Evolutionary conservation across 2,113 vertebrate species (phyloP).

Genomic region (Oryzias woworae): DNA sequence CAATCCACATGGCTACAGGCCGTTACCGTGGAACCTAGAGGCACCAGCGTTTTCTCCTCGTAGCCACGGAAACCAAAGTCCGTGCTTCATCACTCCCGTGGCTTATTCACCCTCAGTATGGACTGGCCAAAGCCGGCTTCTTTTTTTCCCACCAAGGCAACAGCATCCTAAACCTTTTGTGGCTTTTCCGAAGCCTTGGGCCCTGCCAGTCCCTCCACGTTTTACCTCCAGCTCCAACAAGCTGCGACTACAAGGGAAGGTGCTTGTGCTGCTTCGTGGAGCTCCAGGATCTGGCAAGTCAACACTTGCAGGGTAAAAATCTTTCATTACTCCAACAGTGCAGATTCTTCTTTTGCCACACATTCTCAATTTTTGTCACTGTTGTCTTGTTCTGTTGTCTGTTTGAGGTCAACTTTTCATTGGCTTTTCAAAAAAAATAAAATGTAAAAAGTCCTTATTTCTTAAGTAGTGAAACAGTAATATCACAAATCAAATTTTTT

Average conservation of each 20-base stretch:
- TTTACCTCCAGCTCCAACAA: constrained; percentile 69
- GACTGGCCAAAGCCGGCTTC: constrained; percentile 49
- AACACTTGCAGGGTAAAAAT: constrained; percentile 87
- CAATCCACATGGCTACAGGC: constrained; percentile 31
- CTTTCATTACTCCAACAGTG: neutral
- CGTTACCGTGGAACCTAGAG: constrained; percentile 80
- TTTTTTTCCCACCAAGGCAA: constrained; percentile 51
- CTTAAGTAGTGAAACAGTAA: too few relatives aligned
- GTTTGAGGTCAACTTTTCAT: neutral
- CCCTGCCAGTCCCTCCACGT: constrained; percentile 53
- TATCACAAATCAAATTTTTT: too few relatives aligned
- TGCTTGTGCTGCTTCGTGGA: constrained; percentile 92
- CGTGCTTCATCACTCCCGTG: constrained; percentile 85
- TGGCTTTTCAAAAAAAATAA: neutral
- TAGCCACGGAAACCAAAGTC: constrained; percentile 52
- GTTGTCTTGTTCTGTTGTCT: neutral
- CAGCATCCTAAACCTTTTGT: constrained; percentile 71
- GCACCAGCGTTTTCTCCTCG: constrained; percentile 80
- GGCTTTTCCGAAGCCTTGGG: constrained; percentile 79
- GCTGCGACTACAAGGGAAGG: constrained; percentile 79
- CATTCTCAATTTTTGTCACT: neutral
- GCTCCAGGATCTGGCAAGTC: constrained; percentile 96
- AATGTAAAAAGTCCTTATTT: too few relatives aligned
- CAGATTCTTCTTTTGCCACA: neutral
- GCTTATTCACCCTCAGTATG: constrained; percentile 73